phyloP scores from a whole-genome alignment of 2,113 vertebrate species.

The Sinocyclocheilus maitianheensis region DNA sequence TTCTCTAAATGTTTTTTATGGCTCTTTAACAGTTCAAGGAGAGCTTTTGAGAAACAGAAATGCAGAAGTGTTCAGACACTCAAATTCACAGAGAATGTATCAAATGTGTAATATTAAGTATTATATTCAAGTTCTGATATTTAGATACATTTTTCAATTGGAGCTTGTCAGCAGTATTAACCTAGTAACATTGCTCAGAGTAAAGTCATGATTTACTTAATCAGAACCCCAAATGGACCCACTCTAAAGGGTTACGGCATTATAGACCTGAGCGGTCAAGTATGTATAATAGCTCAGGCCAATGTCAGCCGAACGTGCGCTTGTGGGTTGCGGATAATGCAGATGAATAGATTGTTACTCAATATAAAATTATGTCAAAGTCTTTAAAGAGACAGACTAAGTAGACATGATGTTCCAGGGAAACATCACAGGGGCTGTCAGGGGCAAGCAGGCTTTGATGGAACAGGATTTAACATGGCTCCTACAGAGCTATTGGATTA shows the following conservation, averaged over 20 bases:
- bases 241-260: slow-evolving; percentile 62
- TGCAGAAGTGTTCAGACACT: no score
- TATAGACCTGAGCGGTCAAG: slow-evolving; percentile 64
- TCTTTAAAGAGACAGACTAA: slow-evolving; percentile 67
- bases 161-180: not conserved
- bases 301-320: slow-evolving; percentile 62
- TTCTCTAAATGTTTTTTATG: not conserved
- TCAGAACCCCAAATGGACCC: slow-evolving; percentile 30
- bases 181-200: slow-evolving; percentile 16
- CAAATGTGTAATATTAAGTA: not conserved
- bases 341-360: slow-evolving; percentile 63
- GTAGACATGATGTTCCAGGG: slow-evolving; percentile 66
- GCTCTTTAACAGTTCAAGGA: no score
- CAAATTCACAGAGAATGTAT: not conserved
- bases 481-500: slow-evolving; percentile 75
- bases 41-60: no score
- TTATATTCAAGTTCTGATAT: not conserved
- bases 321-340: slow-evolving; percentile 53
- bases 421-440: slow-evolving; percentile 61
- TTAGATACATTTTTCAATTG: not conserved
- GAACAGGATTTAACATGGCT: slow-evolving; percentile 65
- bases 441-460: slow-evolving; percentile 66
- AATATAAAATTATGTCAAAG: slow-evolving; percentile 73
- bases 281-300: slow-evolving; percentile 62
- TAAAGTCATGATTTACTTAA: slow-evolving; percentile 63